Evolutionary conservation across 1,140 invertebrate species (phyloP).

Genomic region (Cherax quadricarinatus): DNA sequence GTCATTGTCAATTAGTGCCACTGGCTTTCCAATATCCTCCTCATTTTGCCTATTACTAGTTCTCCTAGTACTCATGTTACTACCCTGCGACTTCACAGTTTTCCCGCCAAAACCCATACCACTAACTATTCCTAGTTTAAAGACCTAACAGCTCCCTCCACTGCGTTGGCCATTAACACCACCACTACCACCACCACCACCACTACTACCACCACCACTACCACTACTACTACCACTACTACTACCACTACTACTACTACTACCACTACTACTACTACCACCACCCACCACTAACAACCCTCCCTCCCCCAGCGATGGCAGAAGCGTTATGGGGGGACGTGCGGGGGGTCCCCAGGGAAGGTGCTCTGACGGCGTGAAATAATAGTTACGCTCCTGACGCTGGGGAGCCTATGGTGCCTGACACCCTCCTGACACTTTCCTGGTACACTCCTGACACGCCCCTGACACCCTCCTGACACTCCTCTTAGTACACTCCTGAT

Average conservation of each 20-base stretch:
- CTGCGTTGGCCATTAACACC: too few relatives aligned
- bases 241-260: background rate
- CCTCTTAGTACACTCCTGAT: background rate
- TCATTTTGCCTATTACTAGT: too few relatives aligned
- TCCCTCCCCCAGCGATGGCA: background rate
- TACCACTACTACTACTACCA: background rate
- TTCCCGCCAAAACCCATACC: too few relatives aligned
- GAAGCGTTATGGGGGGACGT: background rate
- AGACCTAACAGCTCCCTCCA: too few relatives aligned
- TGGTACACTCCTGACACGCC: background rate
- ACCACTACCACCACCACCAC: background rate
- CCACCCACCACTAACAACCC: background rate
- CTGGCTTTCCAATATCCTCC: too few relatives aligned
- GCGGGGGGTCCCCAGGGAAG: conserved; percentile 40
- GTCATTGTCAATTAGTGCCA: too few relatives aligned
- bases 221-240: background rate
- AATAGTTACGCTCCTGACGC: conserved; percentile 59
- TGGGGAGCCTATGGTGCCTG: conserved; percentile 39
- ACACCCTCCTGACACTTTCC: background rate
- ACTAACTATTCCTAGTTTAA: too few relatives aligned
- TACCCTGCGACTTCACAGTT: too few relatives aligned
- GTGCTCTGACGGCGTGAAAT: conserved; percentile 63
- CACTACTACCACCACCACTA: background rate
- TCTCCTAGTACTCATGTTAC: too few relatives aligned
- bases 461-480: background rate